These are phyloP conservation scores for Baryphthengus martii DNA, from an alignment of 2,113 vertebrate species.

Conservation along the genomic window DNA sequence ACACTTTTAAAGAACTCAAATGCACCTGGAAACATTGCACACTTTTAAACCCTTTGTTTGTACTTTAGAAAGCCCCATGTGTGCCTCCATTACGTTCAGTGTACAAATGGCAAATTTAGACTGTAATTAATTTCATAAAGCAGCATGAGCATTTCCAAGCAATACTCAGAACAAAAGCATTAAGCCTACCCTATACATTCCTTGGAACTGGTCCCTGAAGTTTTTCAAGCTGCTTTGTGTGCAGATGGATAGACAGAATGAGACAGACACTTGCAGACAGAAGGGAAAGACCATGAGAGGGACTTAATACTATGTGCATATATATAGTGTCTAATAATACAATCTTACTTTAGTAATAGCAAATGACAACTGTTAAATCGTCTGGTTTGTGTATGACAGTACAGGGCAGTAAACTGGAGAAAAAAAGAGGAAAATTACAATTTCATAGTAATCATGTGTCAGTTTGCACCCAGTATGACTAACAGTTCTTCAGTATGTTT, in stretches of 20 bases:
- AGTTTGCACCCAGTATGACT: neutral
- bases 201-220: neutral
- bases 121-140: neutral
- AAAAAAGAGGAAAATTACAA: neutral
- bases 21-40: neutral
- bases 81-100: neutral
- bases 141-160: neutral
- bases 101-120: neutral
- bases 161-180: neutral
- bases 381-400: neutral
- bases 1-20: neutral
- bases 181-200: neutral
- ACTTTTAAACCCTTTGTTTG: neutral
- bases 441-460: neutral
- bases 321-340: neutral
- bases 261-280: neutral
- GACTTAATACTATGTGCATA: neutral
- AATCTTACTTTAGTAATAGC: neutral
- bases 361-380: neutral
- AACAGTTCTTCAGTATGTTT: neutral
- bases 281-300: neutral
- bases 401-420: neutral
- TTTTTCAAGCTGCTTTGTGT: neutral
- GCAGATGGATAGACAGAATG: neutral
- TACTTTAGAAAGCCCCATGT: neutral